Evolutionary conservation across 2,113 vertebrate genomes (phyloP).

Genomic region (Serinus canaria): DNA sequence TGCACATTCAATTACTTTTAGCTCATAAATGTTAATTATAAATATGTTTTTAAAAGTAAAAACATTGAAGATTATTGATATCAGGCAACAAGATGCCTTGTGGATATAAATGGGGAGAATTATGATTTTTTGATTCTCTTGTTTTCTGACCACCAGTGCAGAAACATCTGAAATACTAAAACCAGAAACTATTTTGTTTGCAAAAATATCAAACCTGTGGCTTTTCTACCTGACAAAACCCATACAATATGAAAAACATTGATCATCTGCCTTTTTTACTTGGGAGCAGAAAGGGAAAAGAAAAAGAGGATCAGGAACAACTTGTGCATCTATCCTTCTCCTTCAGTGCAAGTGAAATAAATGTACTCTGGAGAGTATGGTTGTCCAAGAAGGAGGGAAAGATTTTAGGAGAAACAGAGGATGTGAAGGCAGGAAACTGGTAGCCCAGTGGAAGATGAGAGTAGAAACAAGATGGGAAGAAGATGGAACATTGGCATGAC

Average conservation of each 20-base stretch:
- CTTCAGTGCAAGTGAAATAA: background rate
- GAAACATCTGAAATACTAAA: background rate
- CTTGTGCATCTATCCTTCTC: background rate
- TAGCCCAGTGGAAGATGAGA: background rate
- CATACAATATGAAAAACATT: background rate
- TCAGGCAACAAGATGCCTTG: background rate
- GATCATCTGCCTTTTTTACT: background rate
- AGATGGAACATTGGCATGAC: background rate
- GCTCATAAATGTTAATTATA: background rate
- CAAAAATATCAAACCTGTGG: background rate
- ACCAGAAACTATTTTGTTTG: background rate
- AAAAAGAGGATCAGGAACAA: background rate
- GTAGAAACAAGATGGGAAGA: no score
- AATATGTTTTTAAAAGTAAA: background rate
- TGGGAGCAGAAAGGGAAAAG: background rate
- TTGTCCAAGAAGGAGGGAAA: background rate
- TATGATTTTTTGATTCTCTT: background rate
- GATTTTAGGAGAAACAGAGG: background rate
- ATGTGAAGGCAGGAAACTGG: fast-evolving
- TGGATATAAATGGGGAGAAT: background rate
- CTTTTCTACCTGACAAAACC: background rate
- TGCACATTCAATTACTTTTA: background rate
- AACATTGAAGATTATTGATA: background rate
- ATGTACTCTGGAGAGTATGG: background rate
- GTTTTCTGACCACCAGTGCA: background rate